Base-by-base conservation (phyloP, 2,888 invertebrate species). In the Drosophila imparisetae region DNA sequence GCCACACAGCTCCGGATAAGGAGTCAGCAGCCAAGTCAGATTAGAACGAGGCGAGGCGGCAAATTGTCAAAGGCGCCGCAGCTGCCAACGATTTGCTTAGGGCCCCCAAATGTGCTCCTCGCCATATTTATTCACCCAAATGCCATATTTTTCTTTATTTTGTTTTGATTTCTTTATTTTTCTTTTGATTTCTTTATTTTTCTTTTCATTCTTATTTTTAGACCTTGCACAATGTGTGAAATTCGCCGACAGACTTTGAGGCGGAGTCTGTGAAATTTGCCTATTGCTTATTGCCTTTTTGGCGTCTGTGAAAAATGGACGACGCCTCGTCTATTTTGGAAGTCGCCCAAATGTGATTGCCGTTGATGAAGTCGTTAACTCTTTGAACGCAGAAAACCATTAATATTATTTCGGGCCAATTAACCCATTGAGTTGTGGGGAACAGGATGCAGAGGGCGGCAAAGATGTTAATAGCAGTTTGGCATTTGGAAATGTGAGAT, bases 61-160 rank as follows among this genome's bases (percentile, higher is more conserved):
- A 86, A 87, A 86, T 85, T 88, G 88, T 86, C 86, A 86, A 86
- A 86, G 80, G 63, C 65, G 29, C 61, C 66, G 71, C 88, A 75
- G 81, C 86, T 78, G 83, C 60, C 86, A 81, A 49, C 67, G 65
- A 86, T 80, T 84, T 84, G 70, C 85, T 76, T 76, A 75, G 87
- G 78, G 24, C 34, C 34, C 7, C 24, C 34, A 50, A 29, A 29
- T 55, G 13, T 7, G 40, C 36, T 36, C 15, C 75, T 66, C 57
- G 32, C 24, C 38, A 66, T 80, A 84, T 83, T 83, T 83, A 78
- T 71, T 76, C 61, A 71, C 48, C 64, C 72, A 76, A 65, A 55
- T 66, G 40, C 57, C 45, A 57, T 58, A 40, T 54, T 32, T 49
- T 27, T 29, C 52, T 53, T 32, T 15, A 27, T 29, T 52, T 53